Conservation (phyloP, 2,113 vertebrate genomes). For the Heliornis fulica region DNA sequence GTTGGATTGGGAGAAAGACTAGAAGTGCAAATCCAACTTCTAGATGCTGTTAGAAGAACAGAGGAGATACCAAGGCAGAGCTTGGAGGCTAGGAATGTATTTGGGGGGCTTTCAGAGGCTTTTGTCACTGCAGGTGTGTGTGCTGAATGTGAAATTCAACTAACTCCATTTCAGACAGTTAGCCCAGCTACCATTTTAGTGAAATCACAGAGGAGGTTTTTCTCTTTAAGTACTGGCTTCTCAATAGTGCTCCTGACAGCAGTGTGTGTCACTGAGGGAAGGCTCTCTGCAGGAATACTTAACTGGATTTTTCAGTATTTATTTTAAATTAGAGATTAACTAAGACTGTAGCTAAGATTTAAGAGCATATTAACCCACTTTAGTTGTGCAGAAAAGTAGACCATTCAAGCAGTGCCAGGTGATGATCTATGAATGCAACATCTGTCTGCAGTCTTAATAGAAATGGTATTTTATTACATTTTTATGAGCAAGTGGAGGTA, state of each 20-base stretch:
- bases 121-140: accelerated
- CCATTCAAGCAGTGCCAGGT: not conserved
- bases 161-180: not conserved
- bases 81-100: not conserved
- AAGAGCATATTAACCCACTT: not conserved
- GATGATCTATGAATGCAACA: not conserved
- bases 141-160: not conserved
- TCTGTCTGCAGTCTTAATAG: too few relatives aligned
- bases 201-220: not conserved
- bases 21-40: not conserved
- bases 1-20: not conserved
- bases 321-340: not conserved
- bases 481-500: not conserved
- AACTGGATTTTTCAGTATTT: not conserved
- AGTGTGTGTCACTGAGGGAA: not conserved
- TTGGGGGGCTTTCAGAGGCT: not conserved
- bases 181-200: not conserved
- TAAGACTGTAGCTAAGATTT: not conserved
- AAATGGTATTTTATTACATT: too few relatives aligned
- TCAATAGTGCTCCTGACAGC: not conserved
- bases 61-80: not conserved
- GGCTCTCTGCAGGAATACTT: not conserved
- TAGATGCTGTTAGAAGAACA: not conserved
- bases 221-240: not conserved
- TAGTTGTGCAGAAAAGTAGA: not conserved